These are phyloP conservation scores for Heteractis magnifica DNA, from an alignment of 92 coral and sea anemone genomes.

Conservation along the genomic window DNA sequence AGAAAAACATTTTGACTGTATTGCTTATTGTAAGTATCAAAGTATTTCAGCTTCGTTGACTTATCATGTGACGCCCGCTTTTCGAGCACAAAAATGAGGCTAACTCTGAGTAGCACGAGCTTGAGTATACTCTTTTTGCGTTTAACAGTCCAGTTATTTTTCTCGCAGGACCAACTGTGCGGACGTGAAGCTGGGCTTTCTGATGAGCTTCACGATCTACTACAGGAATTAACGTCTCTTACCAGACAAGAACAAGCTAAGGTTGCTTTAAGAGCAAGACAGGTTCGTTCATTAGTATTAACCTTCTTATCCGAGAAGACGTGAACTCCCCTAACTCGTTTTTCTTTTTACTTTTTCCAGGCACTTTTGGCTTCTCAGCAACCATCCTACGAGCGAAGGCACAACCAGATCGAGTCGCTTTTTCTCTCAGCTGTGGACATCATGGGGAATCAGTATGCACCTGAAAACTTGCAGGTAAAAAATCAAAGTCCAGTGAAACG, in stretches of 20 bases:
- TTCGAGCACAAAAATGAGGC: background rate
- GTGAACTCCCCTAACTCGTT: background rate
- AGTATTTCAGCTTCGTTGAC: background rate
- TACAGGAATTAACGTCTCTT: constrained; percentile 88
- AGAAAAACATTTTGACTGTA: constrained; percentile 80
- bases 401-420: constrained; percentile 92
- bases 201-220: constrained; percentile 77
- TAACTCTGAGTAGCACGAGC: too few species aligned
- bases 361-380: constrained; percentile 92
- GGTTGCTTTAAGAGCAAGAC: constrained; percentile 95
- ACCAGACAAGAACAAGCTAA: constrained; percentile 87
- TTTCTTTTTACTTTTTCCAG: constrained; percentile 27
- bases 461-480: constrained; percentile 89
- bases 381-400: constrained; percentile 94
- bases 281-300: constrained; percentile 47
- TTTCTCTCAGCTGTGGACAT: constrained; percentile 95
- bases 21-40: constrained; percentile 75
- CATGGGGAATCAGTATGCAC: constrained; percentile 88
- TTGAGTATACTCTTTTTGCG: too few species aligned
- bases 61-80: background rate
- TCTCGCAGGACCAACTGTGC: constrained; percentile 81
- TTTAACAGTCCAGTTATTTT: background rate
- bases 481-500: background rate
- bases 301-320: background rate
- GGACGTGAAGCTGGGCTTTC: constrained; percentile 88